Base-by-base conservation (phyloP, 1,140 invertebrate genomes). In the Holcopasites calliopsidis region DNA sequence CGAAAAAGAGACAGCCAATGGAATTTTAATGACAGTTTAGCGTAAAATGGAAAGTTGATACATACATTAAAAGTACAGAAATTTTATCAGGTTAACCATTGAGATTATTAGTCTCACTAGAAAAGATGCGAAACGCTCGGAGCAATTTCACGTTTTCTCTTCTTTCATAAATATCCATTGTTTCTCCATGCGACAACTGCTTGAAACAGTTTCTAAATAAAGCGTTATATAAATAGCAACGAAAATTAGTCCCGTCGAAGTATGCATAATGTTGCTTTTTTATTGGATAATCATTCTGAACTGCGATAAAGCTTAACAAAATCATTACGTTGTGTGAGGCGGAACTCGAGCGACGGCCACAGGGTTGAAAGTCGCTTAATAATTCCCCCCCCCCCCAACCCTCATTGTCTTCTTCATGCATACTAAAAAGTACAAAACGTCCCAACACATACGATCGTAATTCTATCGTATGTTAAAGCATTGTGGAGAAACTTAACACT, bases 141-240 rank as follows among this genome's bases (percentile, higher is more conserved):
- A 64, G 26, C 26, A 52, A 62, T 64, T 64, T 73, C 70, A 23
- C 38, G 49, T 73, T 73, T 73, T 73, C 58, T 54, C 38, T 18
- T 73, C 26, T 31, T 7, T 26, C 31, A 16, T 11, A 13, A 31
- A 55, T 28, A 44, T 42, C 18, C 31, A 7, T 21, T n/a, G 21
- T 40, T 60, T 49, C 33, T 31, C 3, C 31, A 40, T 0, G n/a
- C 35, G 57, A 61, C 57, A 40, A 42, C 8, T 65, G 0, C 18
- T 18, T 7, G 16, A 10, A 31, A 42, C 3, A 23, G 7, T 38
- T 4, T 11, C 38, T 18, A 16, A 16, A 16, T n/a, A 11, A 42
- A 31, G 1, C 8, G 11, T 18, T n/a, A n/a, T 54, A 40, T 23
- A 52, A 42, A 52, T 42, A 52, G 10, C 8, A 10, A 28, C 16